A percentile compares a stretch with the other conserved stretches of the same genome.
Conservation (phyloP, 2,797 vertebrate species). For the Erpetoichthys calabaricus region DNA sequence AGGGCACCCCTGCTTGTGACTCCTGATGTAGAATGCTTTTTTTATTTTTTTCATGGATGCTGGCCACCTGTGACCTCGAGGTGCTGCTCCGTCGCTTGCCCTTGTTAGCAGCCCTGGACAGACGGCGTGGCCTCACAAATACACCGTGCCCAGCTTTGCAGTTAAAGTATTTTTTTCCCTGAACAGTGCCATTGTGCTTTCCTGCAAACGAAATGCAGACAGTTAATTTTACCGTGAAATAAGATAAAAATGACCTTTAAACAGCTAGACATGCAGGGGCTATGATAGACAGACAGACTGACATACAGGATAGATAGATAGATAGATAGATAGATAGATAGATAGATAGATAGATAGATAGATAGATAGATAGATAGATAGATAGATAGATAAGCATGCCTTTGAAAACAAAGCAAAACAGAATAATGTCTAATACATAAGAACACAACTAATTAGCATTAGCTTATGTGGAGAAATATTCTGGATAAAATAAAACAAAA, state of each 20-base stretch:
- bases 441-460: too few species aligned
- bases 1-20: conserved; percentile 30
- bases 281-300: too few species aligned
- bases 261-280: background rate
- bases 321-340: background rate
- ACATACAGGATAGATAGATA: too few species aligned
- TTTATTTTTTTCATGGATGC: conserved; percentile 25
- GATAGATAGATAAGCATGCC: too few species aligned
- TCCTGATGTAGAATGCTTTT: conserved; percentile 17
- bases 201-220: conserved; percentile 39
- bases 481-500: too few species aligned
- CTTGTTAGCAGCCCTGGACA: conserved; percentile 52
- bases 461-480: too few species aligned
- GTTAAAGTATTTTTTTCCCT: conserved; percentile 67
- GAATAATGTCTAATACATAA: too few species aligned
- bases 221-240: too few species aligned
- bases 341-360: too few species aligned
- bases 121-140: conserved; percentile 63
- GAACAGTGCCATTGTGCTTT: conserved; percentile 67
- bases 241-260: background rate
- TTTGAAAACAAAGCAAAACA: too few species aligned
- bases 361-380: too few species aligned
- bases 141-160: conserved; percentile 59
- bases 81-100: conserved; percentile 21
- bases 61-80: conserved; percentile 26